Base-by-base conservation (phyloP, 1,140 invertebrate genomes). In the Drosophila chauvacae region DNA sequence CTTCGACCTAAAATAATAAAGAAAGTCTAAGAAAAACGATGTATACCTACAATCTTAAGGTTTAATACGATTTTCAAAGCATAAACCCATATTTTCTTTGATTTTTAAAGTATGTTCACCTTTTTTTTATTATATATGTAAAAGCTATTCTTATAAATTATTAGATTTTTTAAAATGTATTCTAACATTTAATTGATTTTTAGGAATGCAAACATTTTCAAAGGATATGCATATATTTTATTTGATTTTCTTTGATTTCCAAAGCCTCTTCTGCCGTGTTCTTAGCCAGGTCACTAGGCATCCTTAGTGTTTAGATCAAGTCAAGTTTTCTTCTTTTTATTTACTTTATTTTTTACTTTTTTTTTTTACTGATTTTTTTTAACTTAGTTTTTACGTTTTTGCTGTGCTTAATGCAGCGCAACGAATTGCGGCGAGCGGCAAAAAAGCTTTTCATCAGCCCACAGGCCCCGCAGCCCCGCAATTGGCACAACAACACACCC, bases 391-490 rank as follows among this genome's bases (percentile, higher is more conserved):
- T 30, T 64, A 51, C 53, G 56, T 68, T 65, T 65, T 59, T 77
- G 73, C 73, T 65, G 69, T 86, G 82, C 81, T 85, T 85, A 85
- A 85, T 85, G 81, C 81, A 85, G 81, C 73, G 73, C 81, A 86
- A 85, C 81, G 77, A 85, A 85, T 85, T 78, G 81, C 81, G 81
- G 82, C 81, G 64, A 72, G 68, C 70, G 68, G 70, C 68, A 72
- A 72, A 72, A 85, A 85, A 74, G 60, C 83, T 85, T 85, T 85
- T 85, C 81, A 85, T 85, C 81, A 85, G 82, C 81, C 82, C 78
- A 85, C 81, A 72, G 45, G 35, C 35, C 23, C 76, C 59, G 74
- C 71, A 69, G 57, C 56, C 60, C 16, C 33, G 18, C 51, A 53
- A 35, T 37, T 53, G 30, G 51, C 30, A 53, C 65, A 70, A 41